Evolutionary conservation across 2,888 invertebrate genomes (phyloP), one percentile per base, ranked within the genome.

Genomic region (Tenthredo amoena): DNA sequence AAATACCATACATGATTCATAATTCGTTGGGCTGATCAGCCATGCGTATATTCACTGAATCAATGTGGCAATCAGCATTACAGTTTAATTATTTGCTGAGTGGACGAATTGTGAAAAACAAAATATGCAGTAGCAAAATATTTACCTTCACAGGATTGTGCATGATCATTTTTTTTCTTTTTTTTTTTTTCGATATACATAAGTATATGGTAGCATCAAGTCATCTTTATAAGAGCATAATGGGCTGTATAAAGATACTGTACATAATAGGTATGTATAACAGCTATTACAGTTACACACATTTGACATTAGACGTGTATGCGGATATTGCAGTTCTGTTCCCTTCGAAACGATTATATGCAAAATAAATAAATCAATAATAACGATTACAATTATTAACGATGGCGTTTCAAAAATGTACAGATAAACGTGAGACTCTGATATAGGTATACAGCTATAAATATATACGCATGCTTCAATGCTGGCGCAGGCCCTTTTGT

Each of bases 41-140:
- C 65, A 26, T 9, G 68, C 68, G 18, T 34, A 34, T 34, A 68
- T 68, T 10, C 15, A 68, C 31, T 68, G 68, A 68, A 62, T 62
- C 62, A 26, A 26, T 26, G 26, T 12, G 62, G 62, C 26, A 62
- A 62, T 62, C 26, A 62, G 26, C n/a, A 47, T 47, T 47, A 3
- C 26, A 62, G 26, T 21, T 62, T 26, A 12, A 62, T 62, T 26
- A 62, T 62, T 62, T 12, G 62, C 62, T 26, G 26, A 62, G 26
- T 12, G 10, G 62, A 26, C 26, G 26, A 26, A 62, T 62, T 62
- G 47, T 3, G 26, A 26, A 10, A 62, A 21, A 62, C 21, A 26
- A 62, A 62, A 62, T 62, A 62, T 62, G 62, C 62, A 10, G 21
- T 62, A 62, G 62, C 62, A 62, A 62, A 62, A 26, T 62, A 62